phyloP scores from a whole-genome alignment of 2,888 invertebrate species.

The Hedya salicella region DNA sequence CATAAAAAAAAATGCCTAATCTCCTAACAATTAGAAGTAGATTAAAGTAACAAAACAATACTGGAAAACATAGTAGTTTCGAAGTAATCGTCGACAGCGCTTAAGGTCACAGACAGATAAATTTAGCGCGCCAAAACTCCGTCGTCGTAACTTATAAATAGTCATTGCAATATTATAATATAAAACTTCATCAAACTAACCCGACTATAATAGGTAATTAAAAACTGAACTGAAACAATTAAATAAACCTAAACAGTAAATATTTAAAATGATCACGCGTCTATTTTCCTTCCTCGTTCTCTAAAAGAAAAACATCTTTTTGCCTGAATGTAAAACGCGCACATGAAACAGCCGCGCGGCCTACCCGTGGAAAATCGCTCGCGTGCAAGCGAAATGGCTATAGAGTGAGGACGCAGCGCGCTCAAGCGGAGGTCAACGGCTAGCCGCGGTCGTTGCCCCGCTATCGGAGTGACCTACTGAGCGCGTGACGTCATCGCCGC shows the following conservation, averaged over 20 bases:
- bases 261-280: conserved; percentile 17
- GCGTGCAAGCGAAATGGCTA: conserved; percentile 70
- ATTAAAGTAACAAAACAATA: conserved; percentile 9
- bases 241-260: conserved; percentile 7
- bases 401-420: conserved; percentile 77
- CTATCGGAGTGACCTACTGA: conserved; percentile 86
- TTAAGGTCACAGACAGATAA: conserved; percentile 33
- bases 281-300: conserved; percentile 48
- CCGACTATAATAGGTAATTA: neutral
- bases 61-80: neutral
- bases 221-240: neutral
- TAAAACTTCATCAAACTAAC: conserved; percentile 3
- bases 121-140: conserved; percentile 21
- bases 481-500: conserved; percentile 84
- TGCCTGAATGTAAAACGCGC: conserved; percentile 65
- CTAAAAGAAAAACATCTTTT: conserved; percentile 62
- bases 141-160: conserved; percentile 26
- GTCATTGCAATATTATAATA: neutral
- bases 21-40: neutral
- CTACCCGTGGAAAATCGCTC: conserved; percentile 69
- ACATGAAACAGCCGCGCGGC: conserved; percentile 67
- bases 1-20: neutral
- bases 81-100: conserved; percentile 8
- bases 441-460: conserved; percentile 86
- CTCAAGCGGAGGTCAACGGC: conserved; percentile 85